Conservation (phyloP, 2,113 vertebrate genomes). For the Sinocyclocheilus maitianheensis region DNA sequence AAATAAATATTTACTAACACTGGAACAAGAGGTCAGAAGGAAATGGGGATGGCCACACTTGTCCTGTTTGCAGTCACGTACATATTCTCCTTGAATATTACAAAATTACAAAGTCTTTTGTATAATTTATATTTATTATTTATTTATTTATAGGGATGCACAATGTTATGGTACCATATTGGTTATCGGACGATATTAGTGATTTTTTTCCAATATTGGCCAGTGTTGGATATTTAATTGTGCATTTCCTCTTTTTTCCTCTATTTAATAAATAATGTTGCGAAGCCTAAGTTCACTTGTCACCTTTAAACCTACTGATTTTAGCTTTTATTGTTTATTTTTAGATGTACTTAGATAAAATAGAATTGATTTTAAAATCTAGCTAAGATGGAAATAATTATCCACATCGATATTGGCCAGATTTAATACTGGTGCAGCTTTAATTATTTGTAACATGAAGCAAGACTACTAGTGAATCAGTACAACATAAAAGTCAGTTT, state of each 20-base stretch:
- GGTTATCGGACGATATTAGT: neutral
- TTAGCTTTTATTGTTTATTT: neutral
- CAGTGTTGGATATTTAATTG: too few species aligned
- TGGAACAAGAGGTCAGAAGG: conserved; percentile 34
- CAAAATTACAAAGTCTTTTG: neutral
- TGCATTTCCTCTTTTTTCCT: too few species aligned
- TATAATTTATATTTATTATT: neutral
- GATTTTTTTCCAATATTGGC: neutral
- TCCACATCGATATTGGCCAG: too few species aligned
- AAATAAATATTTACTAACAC: conserved; percentile 48
- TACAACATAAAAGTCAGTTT: too few species aligned
- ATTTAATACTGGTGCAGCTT: too few species aligned
- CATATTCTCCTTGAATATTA: neutral
- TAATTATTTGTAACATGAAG: too few species aligned
- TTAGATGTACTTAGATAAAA: neutral
- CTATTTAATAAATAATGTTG: neutral
- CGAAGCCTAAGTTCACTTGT: neutral
- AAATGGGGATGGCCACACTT: neutral
- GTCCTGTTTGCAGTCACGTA: conserved; percentile 4
- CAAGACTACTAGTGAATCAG: too few species aligned
- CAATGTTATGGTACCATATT: neutral
- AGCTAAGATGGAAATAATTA: too few species aligned
- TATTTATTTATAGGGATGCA: neutral
- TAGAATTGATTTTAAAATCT: too few species aligned
- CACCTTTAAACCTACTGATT: neutral